Conservation (phyloP, 1,140 invertebrate genomes). For the Pogonus chalceus region DNA sequence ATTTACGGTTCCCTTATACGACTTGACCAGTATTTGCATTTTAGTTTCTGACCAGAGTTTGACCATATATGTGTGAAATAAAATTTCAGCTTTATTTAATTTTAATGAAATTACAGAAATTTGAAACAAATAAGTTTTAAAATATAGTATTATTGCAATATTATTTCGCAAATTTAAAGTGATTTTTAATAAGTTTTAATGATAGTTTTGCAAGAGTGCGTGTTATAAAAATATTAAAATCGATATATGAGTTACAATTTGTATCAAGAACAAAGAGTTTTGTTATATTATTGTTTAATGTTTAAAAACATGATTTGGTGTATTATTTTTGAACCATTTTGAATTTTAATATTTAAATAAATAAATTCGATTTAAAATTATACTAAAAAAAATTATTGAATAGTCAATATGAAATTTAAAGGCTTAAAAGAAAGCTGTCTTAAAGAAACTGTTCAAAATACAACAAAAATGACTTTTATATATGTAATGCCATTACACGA, state of each 20-base stretch:
- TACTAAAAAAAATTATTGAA: neutral
- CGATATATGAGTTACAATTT: neutral
- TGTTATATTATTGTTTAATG: neutral
- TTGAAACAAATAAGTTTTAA: too few relatives aligned
- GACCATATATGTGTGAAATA: too few relatives aligned
- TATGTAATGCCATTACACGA: slow-evolving; percentile 33
- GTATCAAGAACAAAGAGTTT: too few relatives aligned
- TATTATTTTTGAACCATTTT: neutral
- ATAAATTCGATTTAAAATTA: too few relatives aligned
- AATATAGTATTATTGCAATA: too few relatives aligned
- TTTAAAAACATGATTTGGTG: neutral
- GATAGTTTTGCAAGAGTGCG: neutral
- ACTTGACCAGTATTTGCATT: neutral
- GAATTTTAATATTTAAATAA: neutral
- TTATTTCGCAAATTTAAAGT: too few relatives aligned
- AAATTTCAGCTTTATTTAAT: too few relatives aligned
- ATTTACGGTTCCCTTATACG: neutral
- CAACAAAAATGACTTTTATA: slow-evolving; percentile 31
- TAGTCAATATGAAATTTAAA: slow-evolving; percentile 5
- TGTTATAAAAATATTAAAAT: neutral
- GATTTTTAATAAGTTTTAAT: neutral
- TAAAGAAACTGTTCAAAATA: neutral
- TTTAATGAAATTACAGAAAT: too few relatives aligned
- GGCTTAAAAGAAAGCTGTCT: neutral
- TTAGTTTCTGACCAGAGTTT: too few relatives aligned